A percentile compares a stretch with the other conserved stretches of the same genome.
phyloP scores from a whole-genome alignment of 2,888 invertebrate genomes.

The Ochropleura leucogaster region DNA sequence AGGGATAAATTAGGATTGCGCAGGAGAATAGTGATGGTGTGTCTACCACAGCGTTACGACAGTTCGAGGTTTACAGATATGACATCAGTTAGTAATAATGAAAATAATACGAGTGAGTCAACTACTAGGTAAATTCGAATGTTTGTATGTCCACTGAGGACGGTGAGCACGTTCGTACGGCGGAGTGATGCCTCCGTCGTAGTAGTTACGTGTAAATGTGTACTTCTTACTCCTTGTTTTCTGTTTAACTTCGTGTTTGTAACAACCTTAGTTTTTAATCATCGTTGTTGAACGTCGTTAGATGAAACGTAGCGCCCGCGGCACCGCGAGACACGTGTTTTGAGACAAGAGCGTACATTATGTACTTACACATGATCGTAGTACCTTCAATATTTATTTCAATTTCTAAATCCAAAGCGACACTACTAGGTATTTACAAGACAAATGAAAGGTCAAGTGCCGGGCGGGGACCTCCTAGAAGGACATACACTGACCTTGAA shows the following conservation, averaged over 20 bases:
- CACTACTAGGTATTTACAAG: neutral
- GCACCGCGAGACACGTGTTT: neutral
- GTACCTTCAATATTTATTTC: neutral
- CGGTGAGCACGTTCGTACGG: neutral
- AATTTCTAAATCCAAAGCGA: neutral
- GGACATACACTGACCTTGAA: too few species aligned
- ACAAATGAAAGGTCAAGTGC: neutral
- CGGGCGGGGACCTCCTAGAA: neutral
- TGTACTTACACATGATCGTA: neutral
- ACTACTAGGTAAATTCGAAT: neutral
- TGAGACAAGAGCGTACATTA: neutral
- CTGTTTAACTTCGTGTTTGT: neutral
- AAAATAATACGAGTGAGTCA: neutral
- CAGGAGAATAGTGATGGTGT: neutral
- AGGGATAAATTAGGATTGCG: too few species aligned
- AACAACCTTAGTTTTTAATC: neutral
- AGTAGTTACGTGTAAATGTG: neutral
- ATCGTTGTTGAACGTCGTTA: neutral
- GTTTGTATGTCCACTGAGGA: neutral
- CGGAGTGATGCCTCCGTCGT: neutral
- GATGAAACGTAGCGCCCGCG: neutral
- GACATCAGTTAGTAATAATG: neutral
- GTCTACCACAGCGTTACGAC: neutral
- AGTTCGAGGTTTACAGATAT: neutral
- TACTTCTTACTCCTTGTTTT: neutral